phyloP scores from a whole-genome alignment of 2,888 invertebrate species.

The Onchidella celtica region DNA sequence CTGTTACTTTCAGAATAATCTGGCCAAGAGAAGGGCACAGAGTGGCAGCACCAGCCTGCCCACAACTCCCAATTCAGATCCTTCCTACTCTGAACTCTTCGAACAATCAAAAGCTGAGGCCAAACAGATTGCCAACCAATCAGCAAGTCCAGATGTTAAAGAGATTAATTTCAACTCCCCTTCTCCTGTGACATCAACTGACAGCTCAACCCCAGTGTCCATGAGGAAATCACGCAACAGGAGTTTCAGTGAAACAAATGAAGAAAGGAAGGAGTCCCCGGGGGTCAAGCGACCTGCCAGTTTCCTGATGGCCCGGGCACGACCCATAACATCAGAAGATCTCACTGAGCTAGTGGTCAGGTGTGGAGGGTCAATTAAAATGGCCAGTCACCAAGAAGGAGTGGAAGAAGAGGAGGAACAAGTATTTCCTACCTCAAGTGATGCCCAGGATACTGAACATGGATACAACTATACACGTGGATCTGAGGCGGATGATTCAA shows the following conservation, averaged over 20 bases:
- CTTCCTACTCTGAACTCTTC: not conserved
- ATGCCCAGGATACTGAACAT: not conserved
- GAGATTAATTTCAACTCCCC: not conserved
- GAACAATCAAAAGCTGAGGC: not conserved
- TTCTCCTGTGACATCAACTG: slow-evolving; percentile 11
- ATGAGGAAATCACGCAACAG: slow-evolving; percentile 17
- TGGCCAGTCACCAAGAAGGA: not conserved
- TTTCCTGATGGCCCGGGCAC: slow-evolving; percentile 67
- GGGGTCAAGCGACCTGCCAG: slow-evolving; percentile 62
- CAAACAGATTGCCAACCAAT: not conserved
- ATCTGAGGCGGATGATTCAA: slow-evolving; percentile 38
- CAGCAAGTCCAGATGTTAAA: not conserved
- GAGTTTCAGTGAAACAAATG: not conserved
- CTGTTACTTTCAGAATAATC: slow-evolving; percentile 17
- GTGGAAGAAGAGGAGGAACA: not conserved
- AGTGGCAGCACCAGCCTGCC: slow-evolving; percentile 12
- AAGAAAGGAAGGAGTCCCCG: slow-evolving; percentile 17
- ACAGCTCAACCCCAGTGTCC: not conserved
- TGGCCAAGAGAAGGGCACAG: slow-evolving; percentile 20
- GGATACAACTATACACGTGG: slow-evolving; percentile 32
- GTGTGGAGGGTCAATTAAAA: slow-evolving; percentile 21
- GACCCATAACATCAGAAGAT: slow-evolving; percentile 65
- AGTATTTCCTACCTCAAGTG: not conserved
- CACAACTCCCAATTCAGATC: not conserved
- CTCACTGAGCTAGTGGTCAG: slow-evolving; percentile 41